These are phyloP conservation scores for Leptopilina clavipes DNA, from an alignment of 1,140 invertebrate species.

Conservation along the genomic window DNA sequence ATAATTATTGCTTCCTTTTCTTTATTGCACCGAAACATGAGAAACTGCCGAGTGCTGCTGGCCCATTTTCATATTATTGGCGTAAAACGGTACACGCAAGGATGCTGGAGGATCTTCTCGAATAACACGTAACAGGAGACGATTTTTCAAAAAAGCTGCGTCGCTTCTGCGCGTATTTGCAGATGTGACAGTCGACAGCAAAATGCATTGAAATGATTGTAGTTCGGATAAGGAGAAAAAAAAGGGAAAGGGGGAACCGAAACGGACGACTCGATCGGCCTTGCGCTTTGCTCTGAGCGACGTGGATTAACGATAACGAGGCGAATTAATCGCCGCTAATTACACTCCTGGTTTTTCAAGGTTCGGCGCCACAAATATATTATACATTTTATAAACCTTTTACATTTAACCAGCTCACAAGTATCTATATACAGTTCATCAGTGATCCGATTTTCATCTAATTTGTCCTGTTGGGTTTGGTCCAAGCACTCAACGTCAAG, in stretches of 20 bases:
- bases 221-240: conserved; percentile 16
- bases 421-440: background rate
- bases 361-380: conserved; percentile 15
- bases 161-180: background rate
- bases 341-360: conserved; percentile 24
- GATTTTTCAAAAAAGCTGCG: conserved; percentile 25
- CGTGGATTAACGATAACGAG: conserved; percentile 30
- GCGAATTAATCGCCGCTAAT: conserved; percentile 27
- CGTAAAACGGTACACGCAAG: background rate
- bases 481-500: conserved; percentile 10
- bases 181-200: background rate
- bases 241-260: conserved; percentile 11
- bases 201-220: conserved; percentile 23
- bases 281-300: conserved; percentile 17
- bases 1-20: background rate
- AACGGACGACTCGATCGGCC: conserved; percentile 20
- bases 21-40: background rate
- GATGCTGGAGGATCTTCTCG: background rate
- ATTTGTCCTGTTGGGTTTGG: background rate
- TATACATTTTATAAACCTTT: background rate
- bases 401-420: background rate
- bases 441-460: conserved; percentile 32
- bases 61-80: background rate
- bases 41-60: conserved; percentile 15
- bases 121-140: conserved; percentile 22